Evolutionary conservation across 2,888 invertebrate genomes (phyloP).

Genomic region (Pristionchus entomophagus): DNA sequence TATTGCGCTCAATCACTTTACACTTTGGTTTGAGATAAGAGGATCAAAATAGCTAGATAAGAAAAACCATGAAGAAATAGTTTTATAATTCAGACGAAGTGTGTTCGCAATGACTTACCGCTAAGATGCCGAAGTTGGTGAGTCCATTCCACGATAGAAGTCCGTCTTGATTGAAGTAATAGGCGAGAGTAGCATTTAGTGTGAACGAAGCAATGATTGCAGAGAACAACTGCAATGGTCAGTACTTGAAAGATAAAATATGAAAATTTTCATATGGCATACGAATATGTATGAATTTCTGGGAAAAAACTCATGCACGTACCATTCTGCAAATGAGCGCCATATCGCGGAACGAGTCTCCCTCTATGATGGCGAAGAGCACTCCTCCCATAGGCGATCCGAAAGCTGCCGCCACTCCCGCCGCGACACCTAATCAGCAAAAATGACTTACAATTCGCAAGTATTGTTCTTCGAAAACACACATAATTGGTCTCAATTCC

Average conservation of each 20-base stretch:
- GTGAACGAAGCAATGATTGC: conserved; percentile 96
- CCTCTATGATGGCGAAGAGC: conserved; percentile 95
- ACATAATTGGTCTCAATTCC: too few species aligned
- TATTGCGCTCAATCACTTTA: too few species aligned
- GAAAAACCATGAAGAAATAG: not conserved
- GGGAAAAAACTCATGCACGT: too few species aligned
- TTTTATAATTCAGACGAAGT: too few species aligned
- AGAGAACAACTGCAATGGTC: conserved; percentile 84
- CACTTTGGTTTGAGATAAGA: too few species aligned
- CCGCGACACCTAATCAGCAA: conserved; percentile 81
- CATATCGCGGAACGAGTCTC: conserved; percentile 98
- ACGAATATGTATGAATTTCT: too few species aligned
- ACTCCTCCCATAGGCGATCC: conserved; percentile 87
- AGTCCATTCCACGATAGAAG: conserved; percentile 84
- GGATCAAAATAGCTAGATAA: too few species aligned
- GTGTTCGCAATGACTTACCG: conserved; percentile 77
- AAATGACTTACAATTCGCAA: too few species aligned
- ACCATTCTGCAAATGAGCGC: conserved; percentile 92
- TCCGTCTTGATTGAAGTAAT: conserved; percentile 84
- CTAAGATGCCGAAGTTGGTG: conserved; percentile 95
- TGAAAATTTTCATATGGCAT: not conserved
- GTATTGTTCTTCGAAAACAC: too few species aligned
- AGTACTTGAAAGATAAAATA: not conserved
- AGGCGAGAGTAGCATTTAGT: conserved; percentile 87
- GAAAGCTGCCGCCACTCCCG: conserved; percentile 98